Evolutionary conservation across 2,888 invertebrate genomes (phyloP), one percentile per base, ranked within the genome.

Genomic region (Lepidocyrtoides sp.): DNA sequence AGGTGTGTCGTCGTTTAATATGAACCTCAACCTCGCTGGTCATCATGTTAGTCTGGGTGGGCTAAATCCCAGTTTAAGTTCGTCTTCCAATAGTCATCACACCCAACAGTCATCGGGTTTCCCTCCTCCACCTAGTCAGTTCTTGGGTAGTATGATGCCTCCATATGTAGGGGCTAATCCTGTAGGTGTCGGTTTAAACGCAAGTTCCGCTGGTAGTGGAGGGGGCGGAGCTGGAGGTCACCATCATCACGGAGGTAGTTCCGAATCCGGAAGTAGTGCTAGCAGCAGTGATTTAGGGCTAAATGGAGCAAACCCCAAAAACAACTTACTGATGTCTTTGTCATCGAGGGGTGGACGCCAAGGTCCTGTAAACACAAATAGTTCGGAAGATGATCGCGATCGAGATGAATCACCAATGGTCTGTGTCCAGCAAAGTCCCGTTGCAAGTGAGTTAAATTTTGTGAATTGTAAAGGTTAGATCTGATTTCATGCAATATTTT

Each of bases 361-460:
- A 91, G 92, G 92, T 10, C 92, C 92, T 20, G 89, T 92, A 23
- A 94, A 94, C 91, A 91, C 91, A 12, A 91, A 91, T 17, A 93
- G 94, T 88, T 94, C 94, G 2, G 93, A 93, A 69, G 94, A 94
- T 77, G 94, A 94, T 95, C 94, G 95, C 94, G 96, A 96, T 94
- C 95, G 96, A 94, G 97, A 97, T 77, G 97, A 97, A 95, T 97
- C 97, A 95, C 97, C 97, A 94, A 97, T 98, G 97, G 97, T 98
- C 94, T 98, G 98, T 96, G 97, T 98, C 95, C 98, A 98, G 96
- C 98, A 98, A 96, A 98, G 98, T 96, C 98, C 92, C 86, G 98
- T 98, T 95, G 98, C 98, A 95, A 98, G 98, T 95, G 98, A 98
- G 96, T 97, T n/a, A n/a, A n/a, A n/a, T n/a, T n/a, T n/a, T n/a